Evolutionary conservation across 1,140 invertebrate species (phyloP), one percentile per base, ranked within the genome.

Genomic region (Drosophila lacertosa): DNA sequence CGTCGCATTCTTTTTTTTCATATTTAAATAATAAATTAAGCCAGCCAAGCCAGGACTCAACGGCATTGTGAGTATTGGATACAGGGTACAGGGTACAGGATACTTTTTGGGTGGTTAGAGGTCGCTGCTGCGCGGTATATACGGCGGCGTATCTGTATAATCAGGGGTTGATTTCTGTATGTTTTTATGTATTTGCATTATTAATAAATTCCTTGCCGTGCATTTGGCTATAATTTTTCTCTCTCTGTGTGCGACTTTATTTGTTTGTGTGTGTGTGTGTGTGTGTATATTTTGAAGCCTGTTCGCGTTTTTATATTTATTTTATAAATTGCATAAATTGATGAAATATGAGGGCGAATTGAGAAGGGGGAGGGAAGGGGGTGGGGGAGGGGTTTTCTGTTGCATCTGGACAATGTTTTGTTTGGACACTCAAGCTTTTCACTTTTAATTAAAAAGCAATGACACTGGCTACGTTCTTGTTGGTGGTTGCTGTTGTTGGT

Each of bases 11-110:
- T 80, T 62, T 65, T 64, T 79, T 81, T 88, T 88, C 78, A 86
- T 86, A 86, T 86, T 86, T 86, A 86, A 86, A 86, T 86, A 86
- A 86, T 86, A 86, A 79, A 86, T 86, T 86, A 86, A 88, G 81
- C 57, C 64, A 51, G 58, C 62, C 73, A 74, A 69, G 71, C 62
- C 67, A 37, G 54, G 47, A 51, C 42, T 57, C n/a, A n/a, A n/a
- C 67, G 32, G 45, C 66, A 64, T 50, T 64, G 44, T 47, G 42
- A 55, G 24, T 15, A 39, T 40, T 26, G 62, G 39, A 16, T 20
- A 16, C 42, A 47, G 40, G n/a, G 15, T 22, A 9, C 15, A 15
- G 24, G 64, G 29, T 18, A 35, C 22, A 40, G 60, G n/a, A n/a
- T n/a, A n/a, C n/a, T n/a, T n/a, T n/a, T 37, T 32, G 62, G 74